Conservation (phyloP, 2,888 invertebrate species). For the Tetrapedia diversipes region DNA sequence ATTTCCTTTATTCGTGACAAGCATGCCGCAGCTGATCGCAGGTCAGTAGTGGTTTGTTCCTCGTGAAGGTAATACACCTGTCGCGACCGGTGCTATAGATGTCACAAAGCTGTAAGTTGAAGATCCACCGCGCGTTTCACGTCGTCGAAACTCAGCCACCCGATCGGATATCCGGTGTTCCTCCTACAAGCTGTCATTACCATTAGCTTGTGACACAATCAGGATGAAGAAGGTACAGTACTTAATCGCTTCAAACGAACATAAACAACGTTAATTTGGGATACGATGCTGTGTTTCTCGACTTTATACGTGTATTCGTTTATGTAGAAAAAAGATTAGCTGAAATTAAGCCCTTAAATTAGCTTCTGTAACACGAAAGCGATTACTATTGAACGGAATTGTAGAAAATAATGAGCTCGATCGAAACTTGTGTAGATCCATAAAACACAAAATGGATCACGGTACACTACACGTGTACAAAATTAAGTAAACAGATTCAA, state of each 20-base stretch:
- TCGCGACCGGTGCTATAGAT: constrained; percentile 36
- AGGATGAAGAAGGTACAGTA: constrained; percentile 34
- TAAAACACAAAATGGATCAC: no score
- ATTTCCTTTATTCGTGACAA: constrained; percentile 48
- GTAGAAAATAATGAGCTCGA: no score
- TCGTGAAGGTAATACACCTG: constrained; percentile 43
- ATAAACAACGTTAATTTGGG: no score
- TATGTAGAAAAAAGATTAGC: no score
- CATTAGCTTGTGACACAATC: background rate
- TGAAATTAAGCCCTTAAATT: no score
- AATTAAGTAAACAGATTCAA: no score
- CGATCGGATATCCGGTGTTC: constrained; percentile 23
- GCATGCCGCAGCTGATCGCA: constrained; percentile 30
- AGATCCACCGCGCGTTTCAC: constrained; percentile 23
- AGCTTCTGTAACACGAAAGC: no score
- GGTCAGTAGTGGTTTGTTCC: constrained; percentile 53
- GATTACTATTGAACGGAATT: no score
- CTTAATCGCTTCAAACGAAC: background rate
- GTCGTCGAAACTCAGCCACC: constrained; percentile 22
- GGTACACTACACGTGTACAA: no score
- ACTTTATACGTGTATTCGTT: no score
- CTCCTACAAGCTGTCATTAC: background rate
- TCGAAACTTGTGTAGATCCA: no score
- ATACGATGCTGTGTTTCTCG: no score
- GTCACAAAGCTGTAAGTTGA: constrained; percentile 28